Conservation (phyloP, 2,797 vertebrate species). For the Antrozous pallidus region DNA sequence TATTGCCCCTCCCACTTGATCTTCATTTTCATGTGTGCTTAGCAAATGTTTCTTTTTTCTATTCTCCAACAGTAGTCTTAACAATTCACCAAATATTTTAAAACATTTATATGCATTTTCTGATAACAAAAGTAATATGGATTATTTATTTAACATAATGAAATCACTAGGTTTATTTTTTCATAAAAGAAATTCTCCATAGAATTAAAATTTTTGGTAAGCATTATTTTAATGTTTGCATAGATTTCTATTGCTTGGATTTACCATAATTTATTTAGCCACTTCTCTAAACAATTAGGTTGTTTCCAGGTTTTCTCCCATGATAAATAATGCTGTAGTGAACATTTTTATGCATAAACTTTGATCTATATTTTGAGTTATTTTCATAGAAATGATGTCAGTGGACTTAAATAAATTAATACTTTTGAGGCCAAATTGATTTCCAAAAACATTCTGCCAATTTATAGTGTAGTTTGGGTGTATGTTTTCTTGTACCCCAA, state of each 20-base stretch:
- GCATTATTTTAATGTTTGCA: background rate
- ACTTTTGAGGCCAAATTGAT: background rate
- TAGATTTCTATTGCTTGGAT: background rate
- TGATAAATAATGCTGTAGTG: background rate
- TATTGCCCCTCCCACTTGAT: background rate
- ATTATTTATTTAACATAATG: background rate
- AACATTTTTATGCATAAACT: background rate
- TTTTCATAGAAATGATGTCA: slow-evolving; percentile 17
- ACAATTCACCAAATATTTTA: background rate
- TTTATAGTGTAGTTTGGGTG: background rate
- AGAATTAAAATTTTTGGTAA: background rate
- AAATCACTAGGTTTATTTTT: background rate
- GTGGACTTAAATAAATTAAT: background rate
- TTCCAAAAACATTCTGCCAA: background rate
- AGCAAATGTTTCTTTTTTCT: background rate
- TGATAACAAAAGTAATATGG: background rate
- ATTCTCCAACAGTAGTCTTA: background rate
- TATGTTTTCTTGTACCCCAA: background rate
- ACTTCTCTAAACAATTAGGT: background rate
- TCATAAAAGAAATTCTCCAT: background rate
- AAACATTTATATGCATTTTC: background rate
- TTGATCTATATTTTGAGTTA: background rate
- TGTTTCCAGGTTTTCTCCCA: background rate
- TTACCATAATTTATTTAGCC: background rate
- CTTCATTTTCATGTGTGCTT: background rate